Conservation (phyloP, 2,797 vertebrate species). For the Coilia nasus region DNA sequence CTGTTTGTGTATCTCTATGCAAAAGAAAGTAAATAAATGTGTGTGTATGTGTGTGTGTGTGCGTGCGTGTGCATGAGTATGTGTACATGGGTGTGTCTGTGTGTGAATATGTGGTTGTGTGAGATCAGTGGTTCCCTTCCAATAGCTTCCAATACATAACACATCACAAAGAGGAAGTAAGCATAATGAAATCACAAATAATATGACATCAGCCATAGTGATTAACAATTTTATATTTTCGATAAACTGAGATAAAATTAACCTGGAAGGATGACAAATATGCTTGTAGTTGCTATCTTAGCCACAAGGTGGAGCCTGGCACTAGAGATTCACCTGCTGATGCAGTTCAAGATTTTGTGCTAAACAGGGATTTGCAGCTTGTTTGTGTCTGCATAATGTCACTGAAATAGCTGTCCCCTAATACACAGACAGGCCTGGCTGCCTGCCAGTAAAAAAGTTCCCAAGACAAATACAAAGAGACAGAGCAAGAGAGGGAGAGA, state of each 20-base stretch:
- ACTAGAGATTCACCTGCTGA: neutral
- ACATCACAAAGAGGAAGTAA: neutral
- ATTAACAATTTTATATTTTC: too few relatives aligned
- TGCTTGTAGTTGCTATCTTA: neutral
- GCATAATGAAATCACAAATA: neutral
- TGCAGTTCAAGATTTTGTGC: neutral
- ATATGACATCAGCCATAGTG: neutral
- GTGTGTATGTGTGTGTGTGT: too few relatives aligned
- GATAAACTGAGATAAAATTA: too few relatives aligned
- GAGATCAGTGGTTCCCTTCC: too few relatives aligned
- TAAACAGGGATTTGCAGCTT: constrained; percentile 2
- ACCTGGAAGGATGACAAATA: neutral
- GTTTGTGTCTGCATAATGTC: neutral
- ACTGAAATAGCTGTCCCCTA: neutral
- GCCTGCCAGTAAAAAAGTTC: constrained; percentile 1
- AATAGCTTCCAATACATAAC: neutral
- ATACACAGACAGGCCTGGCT: neutral
- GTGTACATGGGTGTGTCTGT: neutral
- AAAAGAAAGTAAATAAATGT: too few relatives aligned
- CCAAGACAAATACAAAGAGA: constrained; percentile 19
- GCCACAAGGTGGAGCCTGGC: neutral
- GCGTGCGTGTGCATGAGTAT: too few relatives aligned
- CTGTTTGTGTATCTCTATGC: too few relatives aligned
- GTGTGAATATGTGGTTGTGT: neutral
- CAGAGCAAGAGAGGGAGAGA: constrained; percentile 21